Base-by-base conservation (phyloP, 2,113 vertebrate species). In the Thomomys bottae region DNA sequence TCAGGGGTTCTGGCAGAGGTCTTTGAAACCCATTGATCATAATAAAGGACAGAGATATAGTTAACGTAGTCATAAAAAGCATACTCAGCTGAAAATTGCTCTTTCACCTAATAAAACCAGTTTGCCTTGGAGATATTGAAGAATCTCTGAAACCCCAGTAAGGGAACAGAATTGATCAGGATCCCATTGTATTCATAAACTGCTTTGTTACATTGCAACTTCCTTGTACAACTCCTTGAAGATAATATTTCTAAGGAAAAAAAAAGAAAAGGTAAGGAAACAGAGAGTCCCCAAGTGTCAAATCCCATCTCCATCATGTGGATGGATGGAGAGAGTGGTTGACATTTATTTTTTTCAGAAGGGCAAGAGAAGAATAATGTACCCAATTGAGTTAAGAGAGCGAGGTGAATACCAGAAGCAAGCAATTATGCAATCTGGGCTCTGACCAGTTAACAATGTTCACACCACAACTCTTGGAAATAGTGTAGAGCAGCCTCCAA, bases 321-420 rank as follows among this genome's bases (percentile, higher is more conserved):
- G 70, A 38, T 95, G 94, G 42, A 15, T 10, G 20, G 36, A 88
- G 45, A 92, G 64, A 84, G 45, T 28, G 15, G 64, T 77, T 90
- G 15, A 9, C 1, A 0, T 86, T 96, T 94, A 96, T 95, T 95
- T 95, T 95, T 95, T 96, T 96, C 87, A 95, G 84, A 87, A 90
- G 88, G 94, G 77, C 93, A 94, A 92, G 92, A 32, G 66, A 92
- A 94, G 92, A 96, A 49, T 81, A 88, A 87, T 93, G 84, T 94
- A 86, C 93, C 82, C 80, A 90, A 80, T 75, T 93, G 87, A 95
- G 92, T 91, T 49, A 82, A 88, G 30, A 78, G 40, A 78, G 71
- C 89, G 80, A 57, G 80, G 80, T 24, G n/a, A 87, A 61, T 59
- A 40, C 85, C 0, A 2, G 28, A 54, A 86, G 77, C 3, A 76